Evolutionary conservation across 2,797 vertebrate genomes (phyloP), one percentile per base, ranked within the genome.

Genomic region (Sebastes iracundus): DNA sequence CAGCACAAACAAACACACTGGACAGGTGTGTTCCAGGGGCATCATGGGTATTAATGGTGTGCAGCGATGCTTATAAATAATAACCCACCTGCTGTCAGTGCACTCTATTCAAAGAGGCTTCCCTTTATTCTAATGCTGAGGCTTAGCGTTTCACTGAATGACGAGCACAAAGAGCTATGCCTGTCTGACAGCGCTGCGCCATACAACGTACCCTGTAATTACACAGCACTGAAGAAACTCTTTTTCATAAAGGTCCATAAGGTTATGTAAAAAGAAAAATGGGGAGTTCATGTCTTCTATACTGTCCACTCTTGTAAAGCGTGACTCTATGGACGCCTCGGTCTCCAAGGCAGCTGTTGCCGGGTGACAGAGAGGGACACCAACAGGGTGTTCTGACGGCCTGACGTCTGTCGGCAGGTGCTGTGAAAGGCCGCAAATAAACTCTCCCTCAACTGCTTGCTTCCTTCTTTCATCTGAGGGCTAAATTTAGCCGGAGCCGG

Each of bases 401-500:
- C 89, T 92, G 94, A 95, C 35, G 74, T 77, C 64, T 92, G 86
- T 83, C 80, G 93, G 90, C 96, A 96, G 96, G 94, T 96, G 95
- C 88, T 91, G 79, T 78, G 42, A 89, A 91, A 85, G 81, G 91
- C 92, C 84, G 63, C 84, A 76, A 93, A 93, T 93, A 92, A 93
- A 94, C 90, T 92, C 85, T 78, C 82, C 85, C 85, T 80, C 73
- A 1, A 77, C 72, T 23, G 61, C 82, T 81, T 75, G 83, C 84
- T 87, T 84, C 82, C 72, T 77, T 89, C 84, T 83, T 80, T 90
- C 92, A 86, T 90, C 85, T 61, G 38, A 77, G 61, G 77, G 75
- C 90, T 96, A 95, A 92, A 93, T 94, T 93, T 96, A 96, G 80
- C 81, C 23, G 7, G 33, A 79, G 78, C 69, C 83, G 11, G 35